Conservation (phyloP, 2,797 vertebrate species). For the Zalophus californianus region DNA sequence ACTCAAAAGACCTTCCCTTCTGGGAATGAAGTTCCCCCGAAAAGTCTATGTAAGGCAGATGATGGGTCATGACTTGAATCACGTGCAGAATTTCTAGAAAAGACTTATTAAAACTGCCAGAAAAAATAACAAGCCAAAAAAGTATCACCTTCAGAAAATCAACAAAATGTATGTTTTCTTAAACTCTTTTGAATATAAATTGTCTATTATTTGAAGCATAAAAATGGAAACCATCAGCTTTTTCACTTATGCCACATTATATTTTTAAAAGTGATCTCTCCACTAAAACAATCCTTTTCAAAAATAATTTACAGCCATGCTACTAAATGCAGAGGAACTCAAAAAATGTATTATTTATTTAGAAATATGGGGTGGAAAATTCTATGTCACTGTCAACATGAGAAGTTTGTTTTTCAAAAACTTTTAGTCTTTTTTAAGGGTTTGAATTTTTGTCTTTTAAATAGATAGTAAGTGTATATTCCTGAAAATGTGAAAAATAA, state of each 20-base stretch:
- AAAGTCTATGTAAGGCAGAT: neutral
- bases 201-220: neutral
- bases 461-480: neutral
- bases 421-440: neutral
- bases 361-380: neutral
- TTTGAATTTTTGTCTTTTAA: neutral
- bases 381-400: neutral
- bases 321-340: neutral
- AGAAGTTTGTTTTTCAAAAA: neutral
- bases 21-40: constrained; percentile 10
- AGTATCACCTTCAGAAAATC: constrained; percentile 16
- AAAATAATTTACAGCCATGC: neutral
- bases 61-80: neutral
- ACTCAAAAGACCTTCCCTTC: neutral
- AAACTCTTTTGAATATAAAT: neutral
- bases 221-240: neutral
- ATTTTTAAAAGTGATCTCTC: neutral
- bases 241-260: neutral
- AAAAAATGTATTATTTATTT: neutral
- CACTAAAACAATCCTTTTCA: neutral
- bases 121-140: neutral
- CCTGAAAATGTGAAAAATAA: neutral
- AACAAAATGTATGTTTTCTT: neutral
- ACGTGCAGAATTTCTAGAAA: constrained; percentile 18
- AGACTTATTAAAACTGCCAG: neutral